phyloP scores from a whole-genome alignment of 2,113 vertebrate species.

The Tychaedon coryphoeus region DNA sequence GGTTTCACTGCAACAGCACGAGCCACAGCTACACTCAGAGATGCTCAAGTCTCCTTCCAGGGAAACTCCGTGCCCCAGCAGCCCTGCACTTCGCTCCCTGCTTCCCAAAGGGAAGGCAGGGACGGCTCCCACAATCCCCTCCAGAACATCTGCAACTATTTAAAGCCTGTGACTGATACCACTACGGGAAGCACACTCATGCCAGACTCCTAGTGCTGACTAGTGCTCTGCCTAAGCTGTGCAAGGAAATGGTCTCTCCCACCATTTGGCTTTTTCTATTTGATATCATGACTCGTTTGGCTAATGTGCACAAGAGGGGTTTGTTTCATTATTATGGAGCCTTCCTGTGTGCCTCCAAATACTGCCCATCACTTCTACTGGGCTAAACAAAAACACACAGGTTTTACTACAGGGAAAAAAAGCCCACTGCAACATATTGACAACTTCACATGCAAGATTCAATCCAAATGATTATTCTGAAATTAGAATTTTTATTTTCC shows the following conservation, averaged over 20 bases:
- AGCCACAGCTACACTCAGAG: not conserved
- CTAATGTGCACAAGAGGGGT: not conserved
- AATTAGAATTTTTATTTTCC: not conserved
- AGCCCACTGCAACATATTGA: not conserved
- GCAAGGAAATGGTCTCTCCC: not conserved
- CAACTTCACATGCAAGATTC: not conserved
- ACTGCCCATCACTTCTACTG: not conserved
- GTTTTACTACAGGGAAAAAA: not conserved
- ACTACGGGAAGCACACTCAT: not conserved
- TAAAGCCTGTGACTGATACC: not conserved
- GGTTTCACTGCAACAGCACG: not conserved
- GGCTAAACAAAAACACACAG: not conserved
- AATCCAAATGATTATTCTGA: not conserved
- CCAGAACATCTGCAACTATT: not conserved
- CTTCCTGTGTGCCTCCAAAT: not conserved
- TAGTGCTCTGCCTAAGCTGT: not conserved
- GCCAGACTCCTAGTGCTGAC: not conserved
- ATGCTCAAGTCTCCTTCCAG: not conserved
- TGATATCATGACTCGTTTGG: not conserved
- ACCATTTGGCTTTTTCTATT: not conserved
- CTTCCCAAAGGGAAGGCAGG: not conserved
- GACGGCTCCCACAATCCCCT: not conserved
- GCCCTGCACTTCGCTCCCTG: not conserved
- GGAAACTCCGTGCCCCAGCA: not conserved
- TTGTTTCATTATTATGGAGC: conserved; percentile 3